Base-by-base conservation (phyloP, 2,797 vertebrate species). In the Oreochromis grahami region DNA sequence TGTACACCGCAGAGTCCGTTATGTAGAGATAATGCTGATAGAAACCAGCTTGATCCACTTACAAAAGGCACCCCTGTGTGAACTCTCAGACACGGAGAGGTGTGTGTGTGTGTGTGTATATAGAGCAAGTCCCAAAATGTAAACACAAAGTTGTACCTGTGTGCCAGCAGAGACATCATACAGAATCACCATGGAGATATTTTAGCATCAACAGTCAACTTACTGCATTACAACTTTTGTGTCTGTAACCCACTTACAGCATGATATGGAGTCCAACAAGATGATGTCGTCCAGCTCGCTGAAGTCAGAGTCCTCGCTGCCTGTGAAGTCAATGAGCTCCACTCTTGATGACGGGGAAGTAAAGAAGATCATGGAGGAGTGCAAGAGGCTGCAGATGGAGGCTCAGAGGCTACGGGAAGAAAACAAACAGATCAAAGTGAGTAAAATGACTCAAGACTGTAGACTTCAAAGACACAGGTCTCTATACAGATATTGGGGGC, bases 331-430 rank as follows among this genome's bases (percentile, higher is more conserved):
- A 82, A 87, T 97, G 97, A 97, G 97, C 92, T 97, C 98, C 91
- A 97, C 97, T 93, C 94, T 99, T 87, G 98, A 99, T 87, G 98
- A 99, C 60, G 92, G 95, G 3, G 98, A 99, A 93, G 97, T 98
- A 82, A 99, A 98, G 96, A 99, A 97, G 96, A 96, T 99, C 95
- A 97, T 98, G 98, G 98, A 99, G 86, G 98, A 99, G 60, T 99
- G 98, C 90, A 98, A 97, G 97, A 96, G 97, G 96, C 97, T 99
- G 96, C 98, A 99, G 94, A 95, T 97, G 86, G 98, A 99, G 94
- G 97, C 99, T 84, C 98, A 99, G 95, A 97, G 98, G 96, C 97
- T 99, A 95, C 97, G 97, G 93, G 98, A 99, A 95, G 98, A 99
- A 96, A 98, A 98, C 97, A 98, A 97, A 96, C 98, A 98, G 86